phyloP scores from a whole-genome alignment of 2,113 vertebrate species.

The Cinclus cinclus region DNA sequence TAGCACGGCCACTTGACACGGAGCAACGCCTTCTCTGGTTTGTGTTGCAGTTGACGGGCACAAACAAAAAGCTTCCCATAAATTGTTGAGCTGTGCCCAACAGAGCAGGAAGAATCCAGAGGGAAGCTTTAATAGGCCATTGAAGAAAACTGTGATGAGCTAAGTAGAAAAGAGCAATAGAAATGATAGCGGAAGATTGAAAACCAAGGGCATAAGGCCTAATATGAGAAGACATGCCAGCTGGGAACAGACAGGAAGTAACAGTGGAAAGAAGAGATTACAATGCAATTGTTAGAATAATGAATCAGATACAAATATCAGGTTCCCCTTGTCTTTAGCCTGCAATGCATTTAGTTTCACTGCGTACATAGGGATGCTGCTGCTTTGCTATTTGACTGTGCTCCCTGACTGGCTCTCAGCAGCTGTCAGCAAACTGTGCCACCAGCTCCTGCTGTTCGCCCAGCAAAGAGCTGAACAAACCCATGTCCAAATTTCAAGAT shows the following conservation, averaged over 20 bases:
- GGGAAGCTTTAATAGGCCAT: constrained; percentile 51
- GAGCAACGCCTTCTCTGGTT: background rate
- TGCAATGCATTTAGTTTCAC: background rate
- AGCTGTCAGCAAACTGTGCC: background rate
- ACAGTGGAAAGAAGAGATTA: background rate
- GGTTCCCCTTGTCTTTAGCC: background rate
- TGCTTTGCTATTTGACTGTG: background rate
- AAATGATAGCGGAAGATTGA: background rate
- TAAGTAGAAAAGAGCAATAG: background rate
- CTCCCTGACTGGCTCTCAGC: background rate
- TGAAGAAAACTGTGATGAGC: constrained; percentile 49
- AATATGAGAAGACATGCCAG: background rate
- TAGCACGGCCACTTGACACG: background rate
- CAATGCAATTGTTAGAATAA: background rate
- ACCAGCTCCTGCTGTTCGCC: background rate
- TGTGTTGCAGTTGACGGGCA: background rate
- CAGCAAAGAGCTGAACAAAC: accelerated
- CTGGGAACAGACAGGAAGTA: background rate
- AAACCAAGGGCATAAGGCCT: background rate
- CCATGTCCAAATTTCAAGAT: accelerated
- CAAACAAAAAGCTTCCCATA: constrained; percentile 41
- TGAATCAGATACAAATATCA: background rate
- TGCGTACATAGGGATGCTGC: background rate
- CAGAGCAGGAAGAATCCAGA: constrained; percentile 10
- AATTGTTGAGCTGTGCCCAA: background rate